Percentiles rank a stretch among this genome's conserved stretches.
Conservation (phyloP, 2,797 vertebrate genomes). For the Macropus fuliginosus region DNA sequence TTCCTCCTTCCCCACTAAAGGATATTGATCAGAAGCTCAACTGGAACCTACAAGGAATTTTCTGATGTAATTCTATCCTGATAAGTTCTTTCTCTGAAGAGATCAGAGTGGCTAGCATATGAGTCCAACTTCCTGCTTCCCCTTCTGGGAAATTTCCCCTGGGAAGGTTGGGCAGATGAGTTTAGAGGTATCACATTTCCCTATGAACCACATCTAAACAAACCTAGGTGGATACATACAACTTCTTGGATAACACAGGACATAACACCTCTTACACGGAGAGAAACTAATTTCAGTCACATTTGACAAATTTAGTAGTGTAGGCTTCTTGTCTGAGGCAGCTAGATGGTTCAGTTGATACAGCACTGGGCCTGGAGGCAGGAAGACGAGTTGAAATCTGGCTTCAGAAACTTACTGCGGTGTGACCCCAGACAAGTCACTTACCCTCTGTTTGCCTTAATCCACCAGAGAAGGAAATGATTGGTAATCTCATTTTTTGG, state of each 20-base stretch:
- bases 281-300: not conserved
- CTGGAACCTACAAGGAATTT: not conserved
- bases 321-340: not conserved
- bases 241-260: not conserved
- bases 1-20: not conserved
- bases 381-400: not conserved
- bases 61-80: not conserved
- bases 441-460: not conserved
- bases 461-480: not conserved
- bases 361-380: not conserved
- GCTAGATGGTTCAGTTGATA: not conserved
- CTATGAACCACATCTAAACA: not conserved
- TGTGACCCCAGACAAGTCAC: not conserved
- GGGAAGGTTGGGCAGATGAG: not conserved
- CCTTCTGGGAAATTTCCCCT: not conserved
- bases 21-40: not conserved
- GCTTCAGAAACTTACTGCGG: not conserved
- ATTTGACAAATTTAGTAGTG: not conserved
- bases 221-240: not conserved
- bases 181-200: not conserved
- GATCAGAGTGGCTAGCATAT: not conserved
- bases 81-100: not conserved
- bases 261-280: not conserved
- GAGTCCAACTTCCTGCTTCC: not conserved
- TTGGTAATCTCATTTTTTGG: not conserved